A percentile compares a stretch with the other conserved stretches of the same genome.
phyloP scores from a whole-genome alignment of 2,113 vertebrate genomes.

The Aptenodytes forsteri region DNA sequence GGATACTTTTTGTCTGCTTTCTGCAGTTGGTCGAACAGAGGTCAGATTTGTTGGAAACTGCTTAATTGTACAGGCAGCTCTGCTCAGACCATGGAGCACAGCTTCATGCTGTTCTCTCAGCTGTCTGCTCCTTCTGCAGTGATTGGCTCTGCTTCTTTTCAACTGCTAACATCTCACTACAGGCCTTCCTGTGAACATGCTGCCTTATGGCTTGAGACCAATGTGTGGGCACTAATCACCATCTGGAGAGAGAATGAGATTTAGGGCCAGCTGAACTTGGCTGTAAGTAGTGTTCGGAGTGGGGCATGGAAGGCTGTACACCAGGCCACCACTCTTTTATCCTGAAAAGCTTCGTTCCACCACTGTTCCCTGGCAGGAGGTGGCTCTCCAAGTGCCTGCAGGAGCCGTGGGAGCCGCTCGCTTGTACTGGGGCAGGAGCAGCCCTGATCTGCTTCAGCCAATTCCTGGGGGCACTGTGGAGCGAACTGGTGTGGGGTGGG shows the following conservation, averaged over 20 bases:
- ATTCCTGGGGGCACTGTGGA: neutral
- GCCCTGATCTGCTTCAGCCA: neutral
- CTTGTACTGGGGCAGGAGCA: neutral
- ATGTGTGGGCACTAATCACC: slow-evolving; percentile 38
- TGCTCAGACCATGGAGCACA: slow-evolving; percentile 45
- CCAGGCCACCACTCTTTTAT: neutral
- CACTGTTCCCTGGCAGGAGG: neutral
- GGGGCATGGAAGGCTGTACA: neutral
- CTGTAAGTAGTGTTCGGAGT: neutral
- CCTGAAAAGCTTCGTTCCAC: neutral
- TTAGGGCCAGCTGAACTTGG: slow-evolving; percentile 4
- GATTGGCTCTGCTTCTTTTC: slow-evolving; percentile 38
- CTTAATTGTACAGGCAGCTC: slow-evolving; percentile 53
- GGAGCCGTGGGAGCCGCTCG: fast-evolving
- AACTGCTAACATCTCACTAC: neutral
- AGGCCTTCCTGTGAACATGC: slow-evolving; percentile 35
- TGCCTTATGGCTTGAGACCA: slow-evolving; percentile 54
- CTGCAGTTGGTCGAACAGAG: slow-evolving; percentile 11
- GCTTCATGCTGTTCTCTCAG: slow-evolving; percentile 57
- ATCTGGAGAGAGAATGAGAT: slow-evolving; percentile 34
- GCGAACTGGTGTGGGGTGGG: neutral
- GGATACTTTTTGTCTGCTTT: slow-evolving; percentile 52
- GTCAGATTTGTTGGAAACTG: slow-evolving; percentile 54
- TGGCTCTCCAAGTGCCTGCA: neutral
- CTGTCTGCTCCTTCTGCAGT: slow-evolving; percentile 51